phyloP scores from a whole-genome alignment of 2,888 invertebrate species.

The Metallyticus violacea region DNA sequence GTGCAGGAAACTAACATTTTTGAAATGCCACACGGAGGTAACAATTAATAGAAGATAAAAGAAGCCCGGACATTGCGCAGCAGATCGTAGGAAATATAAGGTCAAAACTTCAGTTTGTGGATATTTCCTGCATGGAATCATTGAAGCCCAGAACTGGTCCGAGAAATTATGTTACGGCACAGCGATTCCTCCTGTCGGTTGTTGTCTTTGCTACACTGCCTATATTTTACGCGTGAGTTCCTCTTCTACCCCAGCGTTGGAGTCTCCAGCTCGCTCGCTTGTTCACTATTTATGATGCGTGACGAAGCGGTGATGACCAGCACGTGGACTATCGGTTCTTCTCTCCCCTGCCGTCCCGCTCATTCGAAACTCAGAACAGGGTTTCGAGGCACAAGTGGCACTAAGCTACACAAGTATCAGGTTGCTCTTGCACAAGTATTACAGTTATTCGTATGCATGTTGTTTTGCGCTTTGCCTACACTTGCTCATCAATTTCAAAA shows the following conservation, averaged over 20 bases:
- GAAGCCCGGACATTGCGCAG: background rate
- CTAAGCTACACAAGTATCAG: too few species aligned
- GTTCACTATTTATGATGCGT: background rate
- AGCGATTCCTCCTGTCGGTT: background rate
- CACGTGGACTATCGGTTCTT: background rate
- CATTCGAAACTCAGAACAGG: background rate
- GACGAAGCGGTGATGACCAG: background rate
- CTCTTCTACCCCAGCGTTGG: background rate
- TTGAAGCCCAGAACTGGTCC: background rate
- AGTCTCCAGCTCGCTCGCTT: background rate
- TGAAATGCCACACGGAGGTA: too few species aligned
- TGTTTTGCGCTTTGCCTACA: too few species aligned
- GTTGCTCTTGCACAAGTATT: too few species aligned
- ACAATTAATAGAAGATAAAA: too few species aligned
- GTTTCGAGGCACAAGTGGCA: background rate
- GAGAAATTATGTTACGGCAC: background rate
- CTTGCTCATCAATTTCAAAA: too few species aligned
- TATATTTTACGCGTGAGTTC: background rate
- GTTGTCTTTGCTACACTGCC: background rate
- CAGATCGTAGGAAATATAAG: background rate
- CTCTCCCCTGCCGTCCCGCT: too few species aligned
- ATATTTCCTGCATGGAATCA: background rate
- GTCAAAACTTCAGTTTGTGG: background rate
- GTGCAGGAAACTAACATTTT: too few species aligned
- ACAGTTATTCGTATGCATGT: too few species aligned